These are phyloP conservation scores for Epinephelus fuscoguttatus DNA, from an alignment of 2,113 vertebrate genomes.

Conservation along the genomic window DNA sequence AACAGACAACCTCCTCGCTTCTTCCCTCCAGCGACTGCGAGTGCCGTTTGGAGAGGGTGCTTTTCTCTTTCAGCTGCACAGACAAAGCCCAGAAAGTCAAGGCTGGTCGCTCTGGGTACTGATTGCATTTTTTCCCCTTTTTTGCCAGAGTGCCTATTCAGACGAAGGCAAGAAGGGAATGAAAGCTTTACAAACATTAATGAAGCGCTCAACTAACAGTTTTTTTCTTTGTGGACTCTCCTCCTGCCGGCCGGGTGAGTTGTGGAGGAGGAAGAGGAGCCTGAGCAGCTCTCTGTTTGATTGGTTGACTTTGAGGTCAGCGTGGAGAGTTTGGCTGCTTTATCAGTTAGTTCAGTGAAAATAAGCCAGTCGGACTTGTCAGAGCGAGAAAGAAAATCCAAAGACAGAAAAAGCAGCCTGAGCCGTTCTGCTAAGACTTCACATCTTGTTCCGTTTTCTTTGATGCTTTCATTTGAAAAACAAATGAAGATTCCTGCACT, in stretches of 20 bases:
- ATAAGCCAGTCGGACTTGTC: conserved; percentile 33
- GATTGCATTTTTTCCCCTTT: conserved; percentile 76
- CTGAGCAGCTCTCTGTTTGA: conserved; percentile 78
- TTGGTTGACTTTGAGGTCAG: conserved; percentile 73
- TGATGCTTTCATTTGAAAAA: not conserved
- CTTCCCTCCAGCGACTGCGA: conserved; percentile 65
- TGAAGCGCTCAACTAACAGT: conserved; percentile 72
- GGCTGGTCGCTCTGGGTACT: conserved; percentile 71
- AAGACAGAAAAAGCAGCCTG: conserved; percentile 11
- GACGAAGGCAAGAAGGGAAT: conserved; percentile 65
- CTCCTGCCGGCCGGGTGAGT: conserved; percentile 86
- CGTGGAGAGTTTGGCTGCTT: conserved; percentile 58
- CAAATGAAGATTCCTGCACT: not conserved
- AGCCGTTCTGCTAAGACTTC: conserved; percentile 10
- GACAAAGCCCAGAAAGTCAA: conserved; percentile 78
- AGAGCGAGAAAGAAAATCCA: conserved; percentile 11
- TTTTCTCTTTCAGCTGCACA: conserved; percentile 75
- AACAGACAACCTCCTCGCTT: conserved; percentile 69
- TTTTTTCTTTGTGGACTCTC: conserved; percentile 54
- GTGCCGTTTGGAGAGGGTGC: conserved; percentile 77
- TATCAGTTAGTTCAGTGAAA: conserved; percentile 57
- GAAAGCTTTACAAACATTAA: conserved; percentile 78
- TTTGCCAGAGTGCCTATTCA: conserved; percentile 76
- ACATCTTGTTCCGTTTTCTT: not conserved
- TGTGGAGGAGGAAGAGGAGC: conserved; percentile 90